Conservation (phyloP, 2,888 invertebrate genomes). For the Diplolepis rosae region DNA sequence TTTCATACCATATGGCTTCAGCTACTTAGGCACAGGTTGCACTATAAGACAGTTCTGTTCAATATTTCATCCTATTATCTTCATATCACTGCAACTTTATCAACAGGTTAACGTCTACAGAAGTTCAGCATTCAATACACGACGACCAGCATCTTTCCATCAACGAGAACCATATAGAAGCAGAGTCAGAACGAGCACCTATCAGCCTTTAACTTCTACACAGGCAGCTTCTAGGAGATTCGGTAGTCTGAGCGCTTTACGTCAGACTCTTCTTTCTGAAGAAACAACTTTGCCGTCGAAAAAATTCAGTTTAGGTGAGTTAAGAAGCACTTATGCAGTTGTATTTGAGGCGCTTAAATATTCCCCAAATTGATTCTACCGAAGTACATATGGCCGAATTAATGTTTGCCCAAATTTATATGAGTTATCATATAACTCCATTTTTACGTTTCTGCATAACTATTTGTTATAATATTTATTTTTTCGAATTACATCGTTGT, state of each 20-base stretch:
- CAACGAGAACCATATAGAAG: background rate
- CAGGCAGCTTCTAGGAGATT: constrained; percentile 1
- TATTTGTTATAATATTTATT: too few species aligned
- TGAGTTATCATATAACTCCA: too few species aligned
- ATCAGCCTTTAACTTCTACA: background rate
- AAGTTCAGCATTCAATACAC: background rate
- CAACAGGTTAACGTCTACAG: constrained; percentile 11
- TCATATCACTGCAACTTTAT: background rate
- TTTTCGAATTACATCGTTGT: too few species aligned
- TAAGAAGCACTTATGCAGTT: too few species aligned
- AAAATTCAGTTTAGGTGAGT: background rate
- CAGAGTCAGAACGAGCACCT: background rate
- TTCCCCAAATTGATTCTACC: too few species aligned
- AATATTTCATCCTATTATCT: background rate
- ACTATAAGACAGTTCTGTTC: constrained; percentile 13
- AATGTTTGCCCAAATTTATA: too few species aligned
- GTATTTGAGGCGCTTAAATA: too few species aligned
- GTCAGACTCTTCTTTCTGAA: background rate
- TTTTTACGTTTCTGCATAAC: too few species aligned
- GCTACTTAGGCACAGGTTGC: background rate
- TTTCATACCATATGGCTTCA: constrained; percentile 43
- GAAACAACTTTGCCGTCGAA: background rate
- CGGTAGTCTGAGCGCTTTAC: background rate
- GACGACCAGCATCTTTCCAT: background rate
- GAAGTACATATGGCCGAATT: too few species aligned